phyloP scores from a whole-genome alignment of 2,888 invertebrate genomes.

The Dastarcus helophoroides region DNA sequence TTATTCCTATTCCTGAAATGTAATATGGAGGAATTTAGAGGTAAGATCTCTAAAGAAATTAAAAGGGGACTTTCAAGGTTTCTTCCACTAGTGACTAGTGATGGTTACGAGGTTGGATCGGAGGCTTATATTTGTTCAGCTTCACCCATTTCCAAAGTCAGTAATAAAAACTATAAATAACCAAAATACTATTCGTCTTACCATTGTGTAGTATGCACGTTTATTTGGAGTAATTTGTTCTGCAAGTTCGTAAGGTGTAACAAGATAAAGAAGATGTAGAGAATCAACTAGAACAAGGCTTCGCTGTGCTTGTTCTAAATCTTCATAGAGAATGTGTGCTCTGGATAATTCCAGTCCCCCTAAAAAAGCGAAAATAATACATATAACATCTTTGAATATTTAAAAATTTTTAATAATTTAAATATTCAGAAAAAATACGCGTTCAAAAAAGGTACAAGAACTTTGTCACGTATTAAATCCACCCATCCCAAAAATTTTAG shows the following conservation, averaged over 20 bases:
- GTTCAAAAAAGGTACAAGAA: slow-evolving; percentile 2
- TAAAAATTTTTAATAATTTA: slow-evolving; percentile 7
- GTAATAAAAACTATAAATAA: too few relatives aligned
- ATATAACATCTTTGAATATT: slow-evolving; percentile 6
- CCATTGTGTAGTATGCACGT: slow-evolving; percentile 48
- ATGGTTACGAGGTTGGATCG: too few relatives aligned
- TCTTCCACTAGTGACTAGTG: too few relatives aligned
- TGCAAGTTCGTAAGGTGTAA: slow-evolving; percentile 64
- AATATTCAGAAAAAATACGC: slow-evolving; percentile 3
- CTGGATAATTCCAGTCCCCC: slow-evolving; percentile 68
- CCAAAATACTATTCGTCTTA: slow-evolving; percentile 36
- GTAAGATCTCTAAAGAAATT: too few relatives aligned
- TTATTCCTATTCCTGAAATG: too few relatives aligned
- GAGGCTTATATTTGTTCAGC: too few relatives aligned
- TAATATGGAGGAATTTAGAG: too few relatives aligned
- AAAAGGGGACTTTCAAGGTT: too few relatives aligned
- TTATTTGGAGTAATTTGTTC: slow-evolving; percentile 44
- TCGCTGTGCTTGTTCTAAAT: slow-evolving; percentile 59
- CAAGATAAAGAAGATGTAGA: slow-evolving; percentile 78
- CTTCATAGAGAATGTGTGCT: slow-evolving; percentile 61
- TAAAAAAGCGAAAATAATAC: slow-evolving; percentile 33
- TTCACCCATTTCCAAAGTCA: too few relatives aligned
- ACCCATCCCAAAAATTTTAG: too few relatives aligned
- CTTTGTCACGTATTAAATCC: too few relatives aligned
- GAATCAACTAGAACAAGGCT: slow-evolving; percentile 68